Base-by-base conservation (phyloP, 2,888 invertebrate genomes). In the Macaria notata region DNA sequence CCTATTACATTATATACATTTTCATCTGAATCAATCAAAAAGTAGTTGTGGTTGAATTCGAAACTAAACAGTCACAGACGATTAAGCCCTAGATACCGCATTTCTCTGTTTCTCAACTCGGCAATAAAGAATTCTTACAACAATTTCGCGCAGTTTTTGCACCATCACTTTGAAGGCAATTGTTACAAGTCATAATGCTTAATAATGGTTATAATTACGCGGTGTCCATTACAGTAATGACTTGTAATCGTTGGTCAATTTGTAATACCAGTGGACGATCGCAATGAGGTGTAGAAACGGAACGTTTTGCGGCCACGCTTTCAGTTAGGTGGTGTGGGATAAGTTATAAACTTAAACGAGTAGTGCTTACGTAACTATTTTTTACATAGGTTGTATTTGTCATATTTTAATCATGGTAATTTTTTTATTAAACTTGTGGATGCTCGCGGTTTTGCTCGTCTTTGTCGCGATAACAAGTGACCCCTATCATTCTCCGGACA, bases 251-350 rank as follows among this genome's bases (percentile, higher is more conserved):
- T 81, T 75, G 81, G 76, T 79, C 78, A 62, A 86, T 88, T 89
- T 88, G 84, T 88, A 84, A 83, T 76, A 78, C 73, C 81, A 71
- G 74, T 75, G 81, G 75, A 80, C 79, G 78, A 71, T 80, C 75
- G 77, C 88, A 84, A 86, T 86, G 88, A 88, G 86, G 87, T 89
- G 88, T 87, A 80, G 89, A 87, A 86, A 87, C 82, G 75, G 76
- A 78, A 78, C 83, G 83, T 81, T 88, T 87, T 87, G 86, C 76
- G 86, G 82, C 73, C 66, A 68, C 76, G 72, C 81, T 84, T 81
- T 81, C 81, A 78, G 76, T 70, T 65, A 63, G 72, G 64, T 63
- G 59, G 49, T n/a, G 50, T 63, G 78, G 71, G 58, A 5, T 19
- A 58, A 71, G 49, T 44, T 36, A 65, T 19, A 65, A 63, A 53